These are phyloP conservation scores for Poeciliopsis turrubarensis DNA, from an alignment of 2,113 vertebrate species.

Conservation along the genomic window DNA sequence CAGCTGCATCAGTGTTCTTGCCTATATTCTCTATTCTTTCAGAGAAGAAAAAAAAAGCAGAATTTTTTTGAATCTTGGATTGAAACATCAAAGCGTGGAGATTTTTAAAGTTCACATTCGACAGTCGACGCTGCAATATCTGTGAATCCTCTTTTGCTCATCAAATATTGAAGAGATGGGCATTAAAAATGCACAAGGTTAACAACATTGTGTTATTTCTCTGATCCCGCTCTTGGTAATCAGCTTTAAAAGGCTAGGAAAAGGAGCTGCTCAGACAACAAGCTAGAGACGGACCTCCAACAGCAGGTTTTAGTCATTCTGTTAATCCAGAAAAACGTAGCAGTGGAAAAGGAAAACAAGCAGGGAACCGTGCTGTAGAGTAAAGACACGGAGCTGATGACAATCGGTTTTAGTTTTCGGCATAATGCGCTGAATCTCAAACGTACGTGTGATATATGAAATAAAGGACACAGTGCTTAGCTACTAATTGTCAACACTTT, in stretches of 20 bases:
- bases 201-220: slow-evolving; percentile 56
- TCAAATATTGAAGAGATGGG: slow-evolving; percentile 64
- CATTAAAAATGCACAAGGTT: slow-evolving; percentile 67
- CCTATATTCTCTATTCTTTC: not conserved
- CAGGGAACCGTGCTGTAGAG: not conserved
- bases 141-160: slow-evolving; percentile 33
- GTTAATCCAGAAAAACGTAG: slow-evolving; percentile 5
- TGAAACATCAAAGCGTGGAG: slow-evolving; percentile 14
- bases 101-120: slow-evolving; percentile 19
- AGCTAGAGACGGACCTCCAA: not conserved
- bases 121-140: slow-evolving; percentile 35
- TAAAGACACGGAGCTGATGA: too few relatives aligned
- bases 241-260: slow-evolving; percentile 30
- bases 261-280: not conserved
- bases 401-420: too few relatives aligned
- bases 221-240: slow-evolving; percentile 38
- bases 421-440: too few relatives aligned
- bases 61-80: slow-evolving; percentile 11
- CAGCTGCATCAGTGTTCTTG: not conserved
- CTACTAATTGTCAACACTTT: too few relatives aligned
- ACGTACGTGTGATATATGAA: too few relatives aligned
- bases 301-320: not conserved
- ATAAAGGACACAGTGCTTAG: too few relatives aligned
- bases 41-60: not conserved
- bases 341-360: not conserved